Conservation (phyloP, 2,797 vertebrate species). For the Sciurus vulgaris region DNA sequence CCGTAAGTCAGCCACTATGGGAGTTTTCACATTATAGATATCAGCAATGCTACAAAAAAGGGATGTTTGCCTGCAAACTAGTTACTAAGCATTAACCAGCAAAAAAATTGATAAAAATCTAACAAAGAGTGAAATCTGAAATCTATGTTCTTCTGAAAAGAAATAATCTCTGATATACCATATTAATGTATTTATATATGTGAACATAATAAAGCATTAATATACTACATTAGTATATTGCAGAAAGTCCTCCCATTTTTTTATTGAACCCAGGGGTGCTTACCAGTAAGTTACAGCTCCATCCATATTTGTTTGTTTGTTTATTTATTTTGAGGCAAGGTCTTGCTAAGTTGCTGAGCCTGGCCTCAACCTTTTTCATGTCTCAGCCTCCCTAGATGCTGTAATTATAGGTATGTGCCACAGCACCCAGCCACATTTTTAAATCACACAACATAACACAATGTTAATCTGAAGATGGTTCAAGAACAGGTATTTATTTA, state of each 20-base stretch:
- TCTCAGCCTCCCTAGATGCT: no score
- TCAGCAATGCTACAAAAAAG: neutral
- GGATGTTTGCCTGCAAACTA: neutral
- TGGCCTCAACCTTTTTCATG: no score
- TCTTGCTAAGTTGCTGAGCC: no score
- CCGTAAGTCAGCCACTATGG: neutral
- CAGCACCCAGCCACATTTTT: neutral
- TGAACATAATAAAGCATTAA: neutral
- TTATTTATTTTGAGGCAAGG: no score
- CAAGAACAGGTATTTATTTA: neutral
- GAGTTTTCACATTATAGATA: neutral
- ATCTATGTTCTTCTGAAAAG: constrained; percentile 36
- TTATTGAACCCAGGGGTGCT: no score
- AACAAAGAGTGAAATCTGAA: neutral
- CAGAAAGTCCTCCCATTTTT: neutral
- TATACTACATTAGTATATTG: neutral
- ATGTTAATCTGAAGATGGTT: constrained; percentile 19
- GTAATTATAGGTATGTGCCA: no score
- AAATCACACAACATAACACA: neutral
- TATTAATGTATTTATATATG: neutral
- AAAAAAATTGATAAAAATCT: neutral
- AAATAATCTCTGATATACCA: neutral
- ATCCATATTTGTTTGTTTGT: no score
- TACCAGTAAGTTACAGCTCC: no score
- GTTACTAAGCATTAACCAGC: neutral